Percentiles rank a stretch among this genome's conserved stretches.
phyloP scores from a whole-genome alignment of 2,797 vertebrate species.

The Mus spretus region DNA sequence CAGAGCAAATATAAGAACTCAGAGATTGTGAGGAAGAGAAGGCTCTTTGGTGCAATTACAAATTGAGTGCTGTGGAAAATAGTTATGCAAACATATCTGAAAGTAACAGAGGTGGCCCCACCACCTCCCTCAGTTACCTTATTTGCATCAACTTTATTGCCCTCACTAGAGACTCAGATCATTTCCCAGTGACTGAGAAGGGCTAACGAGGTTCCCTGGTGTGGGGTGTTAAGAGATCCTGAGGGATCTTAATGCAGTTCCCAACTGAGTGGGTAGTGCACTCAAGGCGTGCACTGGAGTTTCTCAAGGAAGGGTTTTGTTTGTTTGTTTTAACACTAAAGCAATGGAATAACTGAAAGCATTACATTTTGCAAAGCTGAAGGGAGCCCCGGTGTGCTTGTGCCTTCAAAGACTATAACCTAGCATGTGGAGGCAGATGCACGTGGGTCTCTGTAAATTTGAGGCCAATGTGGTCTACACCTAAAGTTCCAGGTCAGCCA shows the following conservation, averaged over 20 bases:
- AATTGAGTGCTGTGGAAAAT: conserved; percentile 67
- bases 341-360: conserved; percentile 27
- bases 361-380: neutral
- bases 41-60: conserved; percentile 1
- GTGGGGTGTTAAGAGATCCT: conserved; percentile 27
- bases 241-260: conserved; percentile 12
- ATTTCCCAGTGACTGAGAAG: conserved; percentile 55
- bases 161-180: conserved; percentile 51
- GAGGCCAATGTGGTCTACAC: neutral
- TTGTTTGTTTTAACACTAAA: neutral
- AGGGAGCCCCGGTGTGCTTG: neutral
- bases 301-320: neutral
- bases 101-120: conserved; percentile 34
- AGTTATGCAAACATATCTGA: conserved; percentile 35
- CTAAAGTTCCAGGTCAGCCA: neutral
- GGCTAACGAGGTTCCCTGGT: conserved; percentile 15
- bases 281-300: neutral
- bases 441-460: neutral
- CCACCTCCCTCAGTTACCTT: neutral
- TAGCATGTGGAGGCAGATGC: neutral
- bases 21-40: conserved; percentile 22
- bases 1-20: neutral
- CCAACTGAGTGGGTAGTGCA: neutral
- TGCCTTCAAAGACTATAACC: neutral
- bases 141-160: conserved; percentile 18